These are phyloP conservation scores for Ptyas mucosa DNA, from an alignment of 2,113 vertebrate species.

Conservation along the genomic window DNA sequence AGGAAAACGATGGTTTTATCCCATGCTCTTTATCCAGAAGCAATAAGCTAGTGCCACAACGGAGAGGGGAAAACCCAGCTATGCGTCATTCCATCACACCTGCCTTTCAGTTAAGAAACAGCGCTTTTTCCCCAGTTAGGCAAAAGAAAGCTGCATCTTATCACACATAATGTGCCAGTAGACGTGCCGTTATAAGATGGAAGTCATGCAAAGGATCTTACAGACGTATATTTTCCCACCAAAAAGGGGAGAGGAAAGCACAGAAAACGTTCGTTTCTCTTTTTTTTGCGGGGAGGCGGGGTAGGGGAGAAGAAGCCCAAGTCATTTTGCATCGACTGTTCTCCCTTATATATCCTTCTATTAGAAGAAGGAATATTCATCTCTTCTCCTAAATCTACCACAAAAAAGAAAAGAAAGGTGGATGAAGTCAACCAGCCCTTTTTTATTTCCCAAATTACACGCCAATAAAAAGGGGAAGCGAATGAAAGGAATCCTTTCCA, in stretches of 20 bases:
- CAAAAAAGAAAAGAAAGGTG: not conserved
- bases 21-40: not conserved
- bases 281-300: not conserved
- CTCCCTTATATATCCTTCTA: not conserved
- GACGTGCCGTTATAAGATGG: not conserved
- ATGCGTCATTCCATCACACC: not conserved
- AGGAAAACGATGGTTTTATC: not conserved
- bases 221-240: not conserved
- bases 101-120: not conserved
- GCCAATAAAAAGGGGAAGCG: not conserved
- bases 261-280: not conserved
- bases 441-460: not conserved
- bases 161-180: not conserved
- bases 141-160: not conserved
- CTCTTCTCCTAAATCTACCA: not conserved
- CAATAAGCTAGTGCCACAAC: not conserved
- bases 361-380: not conserved
- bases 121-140: not conserved
- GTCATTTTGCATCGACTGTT: not conserved
- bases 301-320: not conserved
- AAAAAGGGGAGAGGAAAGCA: not conserved
- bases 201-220: not conserved
- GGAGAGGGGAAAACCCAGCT: not conserved
- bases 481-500: not conserved
- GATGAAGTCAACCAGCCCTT: not conserved